These are phyloP conservation scores for Patella caerulea DNA, from an alignment of 2,888 invertebrate species.

Conservation along the genomic window DNA sequence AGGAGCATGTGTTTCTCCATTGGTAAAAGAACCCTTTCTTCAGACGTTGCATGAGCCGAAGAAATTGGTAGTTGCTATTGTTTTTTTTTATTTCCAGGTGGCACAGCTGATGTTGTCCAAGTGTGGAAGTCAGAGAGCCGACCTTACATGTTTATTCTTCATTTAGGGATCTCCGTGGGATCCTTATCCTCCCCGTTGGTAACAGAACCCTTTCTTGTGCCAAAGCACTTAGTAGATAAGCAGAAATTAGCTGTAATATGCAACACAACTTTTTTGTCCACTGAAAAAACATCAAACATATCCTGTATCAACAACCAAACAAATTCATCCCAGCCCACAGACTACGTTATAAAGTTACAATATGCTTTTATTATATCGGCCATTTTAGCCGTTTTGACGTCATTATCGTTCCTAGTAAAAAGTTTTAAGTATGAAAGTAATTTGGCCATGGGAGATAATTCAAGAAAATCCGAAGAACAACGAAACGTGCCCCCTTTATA, in stretches of 20 bases:
- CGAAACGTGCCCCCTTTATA: background rate
- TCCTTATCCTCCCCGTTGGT: background rate
- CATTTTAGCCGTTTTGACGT: background rate
- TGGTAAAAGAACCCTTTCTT: too few species aligned
- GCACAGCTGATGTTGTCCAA: background rate
- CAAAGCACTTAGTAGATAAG: background rate
- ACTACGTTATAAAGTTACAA: background rate
- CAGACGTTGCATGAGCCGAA: too few species aligned
- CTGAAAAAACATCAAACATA: background rate
- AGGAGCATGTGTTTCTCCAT: too few species aligned
- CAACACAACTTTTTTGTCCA: too few species aligned
- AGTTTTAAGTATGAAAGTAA: background rate
- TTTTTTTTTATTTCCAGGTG: background rate
- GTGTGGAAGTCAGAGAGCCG: conserved; percentile 4
- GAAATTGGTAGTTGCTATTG: too few species aligned
- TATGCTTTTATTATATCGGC: background rate
- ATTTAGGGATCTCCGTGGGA: background rate
- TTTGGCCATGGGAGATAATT: background rate
- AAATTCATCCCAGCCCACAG: background rate
- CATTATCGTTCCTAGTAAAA: background rate
- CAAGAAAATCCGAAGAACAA: background rate
- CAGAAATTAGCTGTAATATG: too few species aligned
- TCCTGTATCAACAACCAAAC: background rate
- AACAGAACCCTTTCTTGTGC: background rate
- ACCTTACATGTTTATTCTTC: background rate